A percentile compares a stretch with the other conserved stretches of the same genome.
Evolutionary conservation across 2,113 vertebrate species (phyloP).

Genomic region (Aphyosemion australe): DNA sequence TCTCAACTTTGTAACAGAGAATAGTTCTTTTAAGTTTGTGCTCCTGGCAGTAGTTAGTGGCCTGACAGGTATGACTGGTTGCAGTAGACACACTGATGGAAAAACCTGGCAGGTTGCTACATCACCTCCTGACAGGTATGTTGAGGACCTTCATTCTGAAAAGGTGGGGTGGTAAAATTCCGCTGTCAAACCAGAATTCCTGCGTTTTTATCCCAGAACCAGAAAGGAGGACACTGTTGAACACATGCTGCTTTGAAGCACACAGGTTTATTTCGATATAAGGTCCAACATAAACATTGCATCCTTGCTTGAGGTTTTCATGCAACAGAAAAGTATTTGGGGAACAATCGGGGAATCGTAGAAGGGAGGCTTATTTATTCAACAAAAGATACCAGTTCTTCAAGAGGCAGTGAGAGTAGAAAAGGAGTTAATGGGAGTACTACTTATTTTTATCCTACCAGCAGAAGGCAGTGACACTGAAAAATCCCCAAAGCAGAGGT

Average conservation of each 20-base stretch:
- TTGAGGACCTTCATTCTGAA: background rate
- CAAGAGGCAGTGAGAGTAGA: slow-evolving; percentile 65
- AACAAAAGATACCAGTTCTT: slow-evolving; percentile 61
- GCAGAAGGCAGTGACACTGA: slow-evolving; percentile 66
- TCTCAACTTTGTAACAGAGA: background rate
- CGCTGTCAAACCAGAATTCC: background rate
- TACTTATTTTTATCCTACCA: slow-evolving; percentile 68
- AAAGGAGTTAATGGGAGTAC: slow-evolving; percentile 18
- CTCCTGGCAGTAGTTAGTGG: slow-evolving; percentile 10
- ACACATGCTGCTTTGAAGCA: slow-evolving; percentile 71
- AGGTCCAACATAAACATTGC: slow-evolving; percentile 71
- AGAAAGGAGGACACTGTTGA: slow-evolving; percentile 47
- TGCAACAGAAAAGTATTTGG: slow-evolving; percentile 78
- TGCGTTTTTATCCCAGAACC: background rate
- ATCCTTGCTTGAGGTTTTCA: slow-evolving; percentile 76
- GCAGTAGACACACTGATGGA: background rate
- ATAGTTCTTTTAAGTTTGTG: background rate
- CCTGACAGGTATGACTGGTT: slow-evolving; percentile 57
- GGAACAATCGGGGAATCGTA: slow-evolving; percentile 4
- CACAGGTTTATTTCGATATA: slow-evolving; percentile 76
- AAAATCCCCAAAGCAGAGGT: slow-evolving; percentile 55
- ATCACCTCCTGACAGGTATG: background rate
- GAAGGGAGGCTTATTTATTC: slow-evolving; percentile 20
- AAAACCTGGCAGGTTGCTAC: background rate
- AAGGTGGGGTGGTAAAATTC: background rate